Base-by-base conservation (phyloP, 2,113 vertebrate species). In the Apodemus speciosus region DNA sequence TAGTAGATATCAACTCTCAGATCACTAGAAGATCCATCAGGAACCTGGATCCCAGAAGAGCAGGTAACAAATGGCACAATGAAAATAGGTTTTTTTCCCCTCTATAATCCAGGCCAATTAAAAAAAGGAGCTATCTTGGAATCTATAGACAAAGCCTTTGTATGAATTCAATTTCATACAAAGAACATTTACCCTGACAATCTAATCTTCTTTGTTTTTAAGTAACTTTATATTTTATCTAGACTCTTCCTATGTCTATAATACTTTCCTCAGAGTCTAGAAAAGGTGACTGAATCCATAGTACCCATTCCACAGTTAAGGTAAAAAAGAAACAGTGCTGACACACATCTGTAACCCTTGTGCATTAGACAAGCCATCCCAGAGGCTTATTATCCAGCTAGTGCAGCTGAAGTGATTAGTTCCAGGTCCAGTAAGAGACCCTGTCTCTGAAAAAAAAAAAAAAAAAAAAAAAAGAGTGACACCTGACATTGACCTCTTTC, bases 111-210 rank as follows among this genome's bases (percentile, higher is more conserved):
- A 90, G 20, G 18, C 84, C 35, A 76, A 23, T 80, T 95, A 92
- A 85, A 80, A 80, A 80, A 89, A 64, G 62, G 38, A 27, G 27
- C 40, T 94, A 53, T 84, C 91, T 18, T 56, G 15, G 23, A 75
- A 95, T 69, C 64, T 60, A 20, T 9, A 46, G 86, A 30, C 80
- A 92, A 94, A 95, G 56, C 9, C 43, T 62, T 8, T n/a, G n/a
- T n/a, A n/a, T n/a, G 91, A 94, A 91, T 51, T 43, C 43, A 95
- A 4, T 85, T 88, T 73, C 40, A 86, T 93, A 79, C 81, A 95
- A 6, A 32, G 0, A 38, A 76, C 14, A 69, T 95, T 92, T 91
- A 23, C 32, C 40, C 46, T 95, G 58, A 84, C 14, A 32, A 30
- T 43, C n/a, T 15, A 56, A 56, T 56, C 53, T 90, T 18, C 51